Conservation (phyloP, 2,797 vertebrate genomes). For the Merluccius polli region DNA sequence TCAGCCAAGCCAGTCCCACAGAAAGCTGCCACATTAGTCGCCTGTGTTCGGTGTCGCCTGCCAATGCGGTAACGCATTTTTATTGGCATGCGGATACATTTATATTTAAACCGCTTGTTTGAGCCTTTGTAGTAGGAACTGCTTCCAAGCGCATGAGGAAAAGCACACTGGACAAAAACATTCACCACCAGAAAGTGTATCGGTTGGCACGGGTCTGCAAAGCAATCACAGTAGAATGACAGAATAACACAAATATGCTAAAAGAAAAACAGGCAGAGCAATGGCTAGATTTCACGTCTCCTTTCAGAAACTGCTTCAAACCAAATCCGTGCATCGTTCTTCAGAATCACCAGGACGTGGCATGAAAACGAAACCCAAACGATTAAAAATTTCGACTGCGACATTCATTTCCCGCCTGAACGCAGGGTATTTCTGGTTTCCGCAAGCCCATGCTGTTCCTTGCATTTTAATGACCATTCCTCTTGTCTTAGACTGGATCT, state of each 20-base stretch:
- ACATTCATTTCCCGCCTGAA: background rate
- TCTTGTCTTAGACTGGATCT: background rate
- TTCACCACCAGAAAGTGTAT: conserved; percentile 26
- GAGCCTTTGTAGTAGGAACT: conserved; percentile 25
- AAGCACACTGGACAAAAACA: conserved; percentile 18
- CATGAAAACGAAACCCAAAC: too few relatives aligned
- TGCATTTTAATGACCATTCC: background rate
- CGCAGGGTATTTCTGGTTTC: background rate
- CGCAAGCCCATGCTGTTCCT: background rate
- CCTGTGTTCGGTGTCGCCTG: conserved; percentile 54
- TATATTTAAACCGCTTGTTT: conserved; percentile 57
- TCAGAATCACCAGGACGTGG: too few relatives aligned
- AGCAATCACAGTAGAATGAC: too few relatives aligned
- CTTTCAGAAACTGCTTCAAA: conserved; percentile 2
- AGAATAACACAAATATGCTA: conserved; percentile 13
- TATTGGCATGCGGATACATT: conserved; percentile 52
- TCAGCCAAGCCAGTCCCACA: conserved; percentile 63
- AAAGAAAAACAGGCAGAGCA: conserved; percentile 1
- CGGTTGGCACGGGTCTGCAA: too few relatives aligned
- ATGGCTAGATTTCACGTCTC: background rate
- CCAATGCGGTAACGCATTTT: conserved; percentile 62
- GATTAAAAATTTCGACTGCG: background rate
- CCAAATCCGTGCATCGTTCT: conserved; percentile 17
- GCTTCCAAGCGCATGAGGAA: background rate
- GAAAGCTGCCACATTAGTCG: conserved; percentile 67